phyloP scores from a whole-genome alignment of 2,888 invertebrate species.

The Aspidiotus rigidus region DNA sequence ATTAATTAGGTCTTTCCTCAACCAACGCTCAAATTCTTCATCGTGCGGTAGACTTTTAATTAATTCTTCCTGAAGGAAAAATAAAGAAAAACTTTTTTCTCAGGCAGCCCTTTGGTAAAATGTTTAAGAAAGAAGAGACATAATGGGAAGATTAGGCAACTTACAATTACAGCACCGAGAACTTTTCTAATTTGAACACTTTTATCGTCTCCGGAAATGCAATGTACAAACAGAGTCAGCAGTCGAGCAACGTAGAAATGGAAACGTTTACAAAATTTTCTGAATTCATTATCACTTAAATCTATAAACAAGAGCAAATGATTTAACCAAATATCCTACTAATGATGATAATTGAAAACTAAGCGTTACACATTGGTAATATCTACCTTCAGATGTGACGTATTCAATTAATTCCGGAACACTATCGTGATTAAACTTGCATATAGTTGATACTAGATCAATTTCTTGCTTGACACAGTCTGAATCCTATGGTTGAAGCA shows the following conservation, averaged over 20 bases:
- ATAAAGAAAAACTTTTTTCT: too few relatives aligned
- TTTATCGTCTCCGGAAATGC: conserved; percentile 27
- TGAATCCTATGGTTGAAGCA: conserved; percentile 36
- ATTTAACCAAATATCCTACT: not conserved
- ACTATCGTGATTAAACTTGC: conserved; percentile 42
- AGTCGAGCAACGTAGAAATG: conserved; percentile 28
- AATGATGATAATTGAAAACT: not conserved
- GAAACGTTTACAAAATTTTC: conserved; percentile 22
- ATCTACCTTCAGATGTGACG: conserved; percentile 18
- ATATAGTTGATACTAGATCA: conserved; percentile 44
- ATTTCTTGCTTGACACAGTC: conserved; percentile 43
- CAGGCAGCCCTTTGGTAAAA: too few relatives aligned
- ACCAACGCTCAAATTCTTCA: conserved; percentile 24
- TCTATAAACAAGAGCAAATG: conserved; percentile 5
- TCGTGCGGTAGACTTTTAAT: conserved; percentile 25
- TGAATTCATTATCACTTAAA: conserved; percentile 15
- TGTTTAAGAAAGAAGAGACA: too few relatives aligned
- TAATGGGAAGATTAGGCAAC: not conserved
- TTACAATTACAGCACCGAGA: conserved; percentile 24
- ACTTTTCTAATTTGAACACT: conserved; percentile 25
- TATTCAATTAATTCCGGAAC: conserved; percentile 38
- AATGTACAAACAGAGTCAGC: conserved; percentile 21
- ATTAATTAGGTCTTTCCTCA: conserved; percentile 24
- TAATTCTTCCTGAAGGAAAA: conserved; percentile 22
- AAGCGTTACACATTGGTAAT: too few relatives aligned